Evolutionary conservation across 2,888 invertebrate genomes (phyloP), one percentile per base, ranked within the genome.

Genomic region (Protophormia terraenovae): DNA sequence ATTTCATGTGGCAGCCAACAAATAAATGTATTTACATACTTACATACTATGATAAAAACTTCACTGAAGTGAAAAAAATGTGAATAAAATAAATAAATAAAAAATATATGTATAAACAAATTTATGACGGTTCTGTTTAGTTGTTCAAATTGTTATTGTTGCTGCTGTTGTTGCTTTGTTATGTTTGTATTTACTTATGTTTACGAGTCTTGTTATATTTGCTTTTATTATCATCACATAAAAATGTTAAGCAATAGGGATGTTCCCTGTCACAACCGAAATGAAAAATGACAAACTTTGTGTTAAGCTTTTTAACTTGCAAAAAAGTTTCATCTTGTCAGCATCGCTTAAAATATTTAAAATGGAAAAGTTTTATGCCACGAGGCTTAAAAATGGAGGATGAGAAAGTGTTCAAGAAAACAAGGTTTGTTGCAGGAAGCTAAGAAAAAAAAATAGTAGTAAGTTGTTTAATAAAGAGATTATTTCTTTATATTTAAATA

Each of bases 261-360:
- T 41, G n/a, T 64, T 24, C 14, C 24, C 24, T 62, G 62, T 62
- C 38, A 38, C 22, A 62, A 38, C 14, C 38, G 24, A 22, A 62
- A 62, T n/a, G 22, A 35, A 62, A 22, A 62, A 62, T 41, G 38
- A 41, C 64, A 64, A 24, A 41, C 24, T 41, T 64, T 64, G 7
- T 41, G 7, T 41, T 64, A 41, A 64, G 64, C 64, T 64, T 64
- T 24, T 41, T 41, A 50, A 19, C 14, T 45, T 66, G 32, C 32
- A 45, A 45, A 29, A 64, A 32, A 47, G 4, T 47, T 67, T 67
- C n/a, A n/a, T n/a, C 10, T 69, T 50, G 58, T 32, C 29, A 58
- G 3, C 58, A 32, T 8, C 29, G 27, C 27, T 53, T 53, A 14
- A 53, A 27, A 53, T 27, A 53, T 53, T 58, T 16, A 32, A 32